Evolutionary conservation across 2,888 invertebrate genomes (phyloP), one percentile per base, ranked within the genome.

Genomic region (Gryllus longicercus): DNA sequence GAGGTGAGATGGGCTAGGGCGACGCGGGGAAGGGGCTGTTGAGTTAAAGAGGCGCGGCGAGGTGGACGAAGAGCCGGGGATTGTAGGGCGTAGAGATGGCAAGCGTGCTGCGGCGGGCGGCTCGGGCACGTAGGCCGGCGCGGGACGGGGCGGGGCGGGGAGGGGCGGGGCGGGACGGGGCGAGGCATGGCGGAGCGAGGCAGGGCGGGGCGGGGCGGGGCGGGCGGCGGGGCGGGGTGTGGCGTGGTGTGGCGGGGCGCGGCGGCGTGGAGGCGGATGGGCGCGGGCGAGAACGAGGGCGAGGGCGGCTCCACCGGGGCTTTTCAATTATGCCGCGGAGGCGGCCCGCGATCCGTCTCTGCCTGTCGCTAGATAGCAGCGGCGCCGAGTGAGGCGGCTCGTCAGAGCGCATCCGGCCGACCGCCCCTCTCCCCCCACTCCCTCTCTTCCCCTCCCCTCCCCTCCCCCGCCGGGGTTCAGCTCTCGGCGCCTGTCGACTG

Each of bases 301-400:
- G 63, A 63, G 63, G 4, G 63, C 38, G 38, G 38, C 63, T 16
- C 16, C 63, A 18, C 16, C 63, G 63, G 63, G 63, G 63, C 63
- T 63, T 63, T 63, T 63, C 63, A 63, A 16, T 63, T 16, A 14
- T 63, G 63, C 63, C 63, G 14, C 14, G 63, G 63, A 63, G 63
- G 14, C 38, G 38, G 63, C 4, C 63, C 63, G 63, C 63, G 63
- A 63, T 63, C 63, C 63, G 63, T 63, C 63, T 63, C 63, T 63
- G 63, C n/a, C 63, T 63, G 63, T 63, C 63, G 63, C 63, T 63
- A 63, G 63, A 63, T 63, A 63, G 63, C 63, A 63, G 63, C 63
- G n/a, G 16, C n/a, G 63, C 63, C 4, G 63, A 63, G 63, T 63
- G 63, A 63, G 63, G 63, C 63, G 63, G 16, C 63, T 5, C n/a